Evolutionary conservation across 2,888 invertebrate species (phyloP), one percentile per base, ranked within the genome.

Genomic region (Lithosia quadra): DNA sequence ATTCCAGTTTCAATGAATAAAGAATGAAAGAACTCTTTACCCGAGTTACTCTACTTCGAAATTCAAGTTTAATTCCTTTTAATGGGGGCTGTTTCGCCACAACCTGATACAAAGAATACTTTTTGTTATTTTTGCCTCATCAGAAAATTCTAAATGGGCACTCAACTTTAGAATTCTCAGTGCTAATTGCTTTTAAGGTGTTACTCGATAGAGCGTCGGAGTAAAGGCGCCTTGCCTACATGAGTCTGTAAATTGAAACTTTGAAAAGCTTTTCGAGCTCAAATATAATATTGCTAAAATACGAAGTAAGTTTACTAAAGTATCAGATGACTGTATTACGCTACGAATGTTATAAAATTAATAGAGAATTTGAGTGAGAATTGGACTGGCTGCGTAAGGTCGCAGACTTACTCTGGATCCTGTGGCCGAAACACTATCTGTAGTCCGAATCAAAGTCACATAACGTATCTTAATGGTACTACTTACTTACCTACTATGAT

Each of bases 61-160:
- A 80, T 76, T 74, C 71, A 71, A 73, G 71, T 75, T 74, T 74
- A 78, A 76, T 73, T 68, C 68, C 56, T 43, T 77, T 74, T 70
- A 77, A 81, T 71, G 68, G 72, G 73, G 69, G 71, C 73, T 77
- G 61, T 72, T 79, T 68, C 28, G 65, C 73, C 71, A 68, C 72
- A 78, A 49, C 63, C 70, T 63, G 66, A 72, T 71, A 78, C 73
- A 75, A 79, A 76, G 72, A 72, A 68, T 71, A 76, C 71, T 63
- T 72, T 49, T 72, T 69, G 66, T 72, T 43, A 64, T 68, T 68
- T 72, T 70, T 68, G 65, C 55, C 66, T 69, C 58, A 63, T 62
- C 28, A 49, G 56, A 62, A 61, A 77, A 74, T 67, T 69, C 43
- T 24, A 64, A 68, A 63, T 55, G 60, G 60, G 33, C 63, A 33